Evolutionary conservation across 2,113 vertebrate species (phyloP), one percentile per base, ranked within the genome.

Genomic region (Globicephala melas): DNA sequence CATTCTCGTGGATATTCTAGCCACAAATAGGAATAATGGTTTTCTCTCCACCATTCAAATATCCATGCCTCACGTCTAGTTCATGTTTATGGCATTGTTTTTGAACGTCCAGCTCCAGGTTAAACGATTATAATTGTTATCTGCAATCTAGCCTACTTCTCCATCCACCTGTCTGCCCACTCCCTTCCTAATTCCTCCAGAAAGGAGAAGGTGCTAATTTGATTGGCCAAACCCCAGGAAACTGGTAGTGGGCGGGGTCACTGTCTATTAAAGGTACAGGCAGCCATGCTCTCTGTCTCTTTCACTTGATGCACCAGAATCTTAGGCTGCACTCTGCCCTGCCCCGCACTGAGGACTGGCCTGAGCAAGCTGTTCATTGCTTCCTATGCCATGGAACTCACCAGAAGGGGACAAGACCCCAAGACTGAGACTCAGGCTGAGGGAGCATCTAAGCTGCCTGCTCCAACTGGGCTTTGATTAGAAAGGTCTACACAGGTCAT

Each of bases 1-100:
- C 38, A 73, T 93, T 90, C 47, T 77, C 63, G 68, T 60, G n/a
- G n/a, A 44, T 68, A 86, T 23, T 67, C n/a, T 67, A 73, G 44
- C 33, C 79, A 41, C 79, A 93, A 47, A 80, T 2, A 25, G 18
- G 21, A 81, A 89, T 15, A 36, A 14, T 8, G 9, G 38, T 20
- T 86, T 85, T 74, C 53, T 74, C 53, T 44, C 8, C 4, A 93
- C 11, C 74, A 79, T 73, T 63, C 73, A 68, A 81, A 74, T 62
- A 68, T 3, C 23, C 55, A 53, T 0, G 3, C 26, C 41, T 28
- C 38, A 25, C 9, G 13, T 86, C 50, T 85, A 38, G 63, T 58
- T 79, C 65, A 20, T 63, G 41, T 47, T 63, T 63, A 21, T 5
- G 23, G 28, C 91, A 55, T 82, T 92, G 33, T 62, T 68, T 88